Conservation (phyloP, 2,888 invertebrate genomes). For the Metalampra italica region DNA sequence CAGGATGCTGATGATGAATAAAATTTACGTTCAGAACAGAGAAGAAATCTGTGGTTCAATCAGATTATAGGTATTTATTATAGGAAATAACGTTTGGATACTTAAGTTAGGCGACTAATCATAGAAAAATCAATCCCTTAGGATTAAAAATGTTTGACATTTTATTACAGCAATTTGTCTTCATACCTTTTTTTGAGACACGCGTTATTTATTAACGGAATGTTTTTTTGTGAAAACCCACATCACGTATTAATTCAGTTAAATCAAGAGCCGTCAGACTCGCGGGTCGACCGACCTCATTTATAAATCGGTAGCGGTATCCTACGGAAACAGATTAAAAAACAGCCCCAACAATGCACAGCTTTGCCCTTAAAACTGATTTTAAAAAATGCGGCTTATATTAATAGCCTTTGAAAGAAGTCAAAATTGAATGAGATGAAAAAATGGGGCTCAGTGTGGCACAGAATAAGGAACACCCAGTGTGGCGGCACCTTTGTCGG, state of each 20-base stretch:
- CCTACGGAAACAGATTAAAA: constrained; percentile 78
- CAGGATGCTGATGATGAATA: too few species aligned
- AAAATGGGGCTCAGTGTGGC: constrained; percentile 71
- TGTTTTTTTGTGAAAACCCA: constrained; percentile 67
- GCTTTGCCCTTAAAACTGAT: constrained; percentile 69
- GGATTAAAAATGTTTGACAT: constrained; percentile 35
- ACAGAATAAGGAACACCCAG: constrained; percentile 72
- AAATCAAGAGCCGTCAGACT: constrained; percentile 61
- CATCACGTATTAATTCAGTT: constrained; percentile 71
- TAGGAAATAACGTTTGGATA: too few species aligned
- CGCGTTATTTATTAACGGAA: constrained; percentile 64
- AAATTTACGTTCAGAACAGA: too few species aligned
- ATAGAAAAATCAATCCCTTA: too few species aligned
- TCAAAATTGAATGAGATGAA: constrained; percentile 78
- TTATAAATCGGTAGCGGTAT: constrained; percentile 77
- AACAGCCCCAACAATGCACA: constrained; percentile 64
- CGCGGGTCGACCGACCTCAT: constrained; percentile 54
- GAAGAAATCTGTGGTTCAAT: too few species aligned
- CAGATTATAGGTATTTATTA: too few species aligned
- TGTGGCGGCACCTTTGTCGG: constrained; percentile 72
- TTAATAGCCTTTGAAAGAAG: constrained; percentile 78
- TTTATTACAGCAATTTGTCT: constrained; percentile 66
- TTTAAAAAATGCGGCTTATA: constrained; percentile 76
- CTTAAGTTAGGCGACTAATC: too few species aligned
- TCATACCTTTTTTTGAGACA: constrained; percentile 63